Evolutionary conservation across 2,797 vertebrate species (phyloP).

Genomic region (Arctocebus calabarensis): DNA sequence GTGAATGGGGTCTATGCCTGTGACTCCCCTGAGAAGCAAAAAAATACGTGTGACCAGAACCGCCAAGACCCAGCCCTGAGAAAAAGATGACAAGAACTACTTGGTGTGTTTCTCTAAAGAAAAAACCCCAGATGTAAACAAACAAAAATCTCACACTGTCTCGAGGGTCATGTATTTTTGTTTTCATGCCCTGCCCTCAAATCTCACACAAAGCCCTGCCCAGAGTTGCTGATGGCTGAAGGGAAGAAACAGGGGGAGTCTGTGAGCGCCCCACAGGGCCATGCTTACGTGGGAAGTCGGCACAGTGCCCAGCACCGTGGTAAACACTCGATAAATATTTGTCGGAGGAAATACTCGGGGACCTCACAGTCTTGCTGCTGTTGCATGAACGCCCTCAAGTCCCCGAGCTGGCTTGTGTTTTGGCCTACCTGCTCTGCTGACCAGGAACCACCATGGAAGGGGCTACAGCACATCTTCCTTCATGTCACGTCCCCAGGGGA

Average conservation of each 20-base stretch:
- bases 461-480: not conserved
- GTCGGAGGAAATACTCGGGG: not conserved
- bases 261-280: not conserved
- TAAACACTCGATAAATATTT: not conserved
- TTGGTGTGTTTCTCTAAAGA: not conserved
- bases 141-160: not conserved
- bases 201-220: not conserved
- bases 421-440: not conserved
- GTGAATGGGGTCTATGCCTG: conserved; percentile 33
- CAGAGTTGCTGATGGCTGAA: not conserved
- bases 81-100: not conserved
- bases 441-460: not conserved
- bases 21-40: conserved; percentile 21
- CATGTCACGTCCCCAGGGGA: fast-evolving
- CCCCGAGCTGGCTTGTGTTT: not conserved
- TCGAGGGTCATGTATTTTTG: not conserved
- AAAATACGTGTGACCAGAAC: not conserved
- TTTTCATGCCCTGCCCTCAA: not conserved
- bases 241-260: not conserved
- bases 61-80: not conserved
- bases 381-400: not conserved
- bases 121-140: not conserved
- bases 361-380: not conserved
- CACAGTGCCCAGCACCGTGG: fast-evolving
- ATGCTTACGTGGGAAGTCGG: not conserved